phyloP scores from a whole-genome alignment of 1,140 invertebrate genomes.

The Sycophaga agraensis region DNA sequence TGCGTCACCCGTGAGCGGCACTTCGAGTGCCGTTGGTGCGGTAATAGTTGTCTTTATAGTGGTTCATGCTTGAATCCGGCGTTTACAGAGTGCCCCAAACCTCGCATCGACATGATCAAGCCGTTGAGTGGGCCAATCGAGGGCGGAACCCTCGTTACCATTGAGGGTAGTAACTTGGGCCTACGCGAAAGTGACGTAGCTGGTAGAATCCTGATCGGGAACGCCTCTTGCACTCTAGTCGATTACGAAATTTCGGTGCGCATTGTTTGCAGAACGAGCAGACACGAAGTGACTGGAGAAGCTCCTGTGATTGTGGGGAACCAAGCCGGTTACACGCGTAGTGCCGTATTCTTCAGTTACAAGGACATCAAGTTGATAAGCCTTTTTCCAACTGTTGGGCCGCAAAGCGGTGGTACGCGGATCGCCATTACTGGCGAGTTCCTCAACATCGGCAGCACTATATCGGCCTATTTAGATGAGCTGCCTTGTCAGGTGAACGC shows the following conservation, averaged over 20 bases:
- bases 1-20: slow-evolving; percentile 86
- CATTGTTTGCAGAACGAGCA: slow-evolving; percentile 84
- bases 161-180: slow-evolving; percentile 94
- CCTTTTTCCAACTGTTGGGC: slow-evolving; percentile 83
- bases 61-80: slow-evolving; percentile 75
- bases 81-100: slow-evolving; percentile 84
- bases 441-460: slow-evolving; percentile 90
- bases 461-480: slow-evolving; percentile 85
- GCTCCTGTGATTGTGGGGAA: slow-evolving; percentile 87
- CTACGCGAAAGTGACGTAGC: slow-evolving; percentile 85
- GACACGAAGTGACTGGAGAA: slow-evolving; percentile 71
- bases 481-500: slow-evolving; percentile 85
- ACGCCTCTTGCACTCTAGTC: slow-evolving; percentile 83
- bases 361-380: slow-evolving; percentile 81
- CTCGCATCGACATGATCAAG: slow-evolving; percentile 92
- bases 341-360: slow-evolving; percentile 86
- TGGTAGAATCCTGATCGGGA: slow-evolving; percentile 88
- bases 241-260: slow-evolving; percentile 90
- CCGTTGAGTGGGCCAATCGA: slow-evolving; percentile 92
- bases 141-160: slow-evolving; percentile 93
- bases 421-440: slow-evolving; percentile 88
- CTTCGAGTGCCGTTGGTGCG: slow-evolving; percentile 92
- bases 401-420: slow-evolving; percentile 90
- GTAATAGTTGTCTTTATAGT: slow-evolving; percentile 80
- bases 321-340: slow-evolving; percentile 84